These are phyloP conservation scores for Cacatua alba DNA, from an alignment of 2,113 vertebrate species.

Conservation along the genomic window DNA sequence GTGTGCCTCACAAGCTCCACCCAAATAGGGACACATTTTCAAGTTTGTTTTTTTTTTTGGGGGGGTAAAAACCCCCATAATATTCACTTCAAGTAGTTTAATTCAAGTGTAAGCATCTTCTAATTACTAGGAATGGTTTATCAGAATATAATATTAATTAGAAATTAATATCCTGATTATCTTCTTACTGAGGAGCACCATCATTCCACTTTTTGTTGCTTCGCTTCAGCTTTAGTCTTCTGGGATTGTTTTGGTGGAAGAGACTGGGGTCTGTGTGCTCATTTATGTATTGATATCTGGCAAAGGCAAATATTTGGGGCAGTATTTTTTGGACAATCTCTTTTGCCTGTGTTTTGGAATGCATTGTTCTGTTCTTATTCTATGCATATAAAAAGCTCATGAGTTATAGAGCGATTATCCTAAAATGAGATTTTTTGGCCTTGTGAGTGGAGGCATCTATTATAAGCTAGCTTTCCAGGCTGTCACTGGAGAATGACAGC, in stretches of 20 bases:
- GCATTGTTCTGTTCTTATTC: background rate
- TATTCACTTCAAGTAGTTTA: background rate
- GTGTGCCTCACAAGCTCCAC: background rate
- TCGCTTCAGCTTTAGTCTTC: background rate
- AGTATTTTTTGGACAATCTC: background rate
- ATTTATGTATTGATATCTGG: background rate
- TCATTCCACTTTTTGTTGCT: background rate
- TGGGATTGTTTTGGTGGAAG: background rate
- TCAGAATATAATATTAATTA: background rate
- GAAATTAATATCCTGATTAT: background rate
- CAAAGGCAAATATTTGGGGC: background rate
- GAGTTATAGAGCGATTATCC: background rate
- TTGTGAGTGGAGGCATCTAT: background rate
- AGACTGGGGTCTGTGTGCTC: background rate
- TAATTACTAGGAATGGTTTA: background rate
- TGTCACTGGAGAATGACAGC: background rate
- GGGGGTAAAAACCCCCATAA: background rate
- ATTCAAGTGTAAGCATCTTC: background rate
- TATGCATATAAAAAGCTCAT: background rate
- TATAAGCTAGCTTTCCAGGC: background rate
- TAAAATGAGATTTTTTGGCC: background rate
- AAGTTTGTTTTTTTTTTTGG: background rate
- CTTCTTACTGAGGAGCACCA: background rate
- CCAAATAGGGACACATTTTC: background rate
- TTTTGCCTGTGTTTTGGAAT: background rate